Evolutionary conservation across 2,113 vertebrate genomes (phyloP), one percentile per base, ranked within the genome.

Genomic region (Solenodon paradoxus): DNA sequence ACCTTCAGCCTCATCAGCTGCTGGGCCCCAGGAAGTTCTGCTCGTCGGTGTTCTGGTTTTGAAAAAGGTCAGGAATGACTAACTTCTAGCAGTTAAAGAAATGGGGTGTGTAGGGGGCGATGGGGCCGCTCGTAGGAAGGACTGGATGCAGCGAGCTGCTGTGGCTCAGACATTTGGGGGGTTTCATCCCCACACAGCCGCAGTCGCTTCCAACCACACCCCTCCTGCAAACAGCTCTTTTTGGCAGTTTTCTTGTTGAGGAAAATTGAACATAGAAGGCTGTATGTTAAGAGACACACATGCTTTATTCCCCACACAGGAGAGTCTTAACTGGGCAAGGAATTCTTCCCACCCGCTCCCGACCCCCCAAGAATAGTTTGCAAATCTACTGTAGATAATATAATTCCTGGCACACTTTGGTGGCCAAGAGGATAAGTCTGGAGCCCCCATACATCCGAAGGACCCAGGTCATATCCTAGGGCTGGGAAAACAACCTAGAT

Each of bases 211-310:
- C 72, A 75, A 9, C 77, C 45, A 22, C 68, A n/a, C 55, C n/a
- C 79, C 74, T 91, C 88, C 82, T 49, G 38, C 68, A 69, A 42
- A 16, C 57, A 86, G 95, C n/a, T 88, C 69, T 94, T 86, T 84
- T 35, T 68, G 85, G 88, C 63, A 45, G 80, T 97, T 95, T 97
- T 95, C 91, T 86, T 94, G 92, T 95, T 95, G 96, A 93, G 92
- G 87, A 94, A 96, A 94, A 90, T 74, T 81, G 92, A 94, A 81
- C 82, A 32, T 7, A 28, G 95, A 93, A 26, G 89, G 61, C 74
- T n/a, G 15, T 75, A 57, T 92, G 82, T 95, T 88, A 88, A 94
- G 84, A 89, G 69, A 88, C 85, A 30, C 20, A n/a, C 79, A 68
- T 95, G 69, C 30, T 91, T 96, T 96, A 87, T 90, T 96, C 75